A percentile compares a stretch with the other conserved stretches of the same genome.
Conservation (phyloP, 2,797 vertebrate genomes). For the Karalla daura region DNA sequence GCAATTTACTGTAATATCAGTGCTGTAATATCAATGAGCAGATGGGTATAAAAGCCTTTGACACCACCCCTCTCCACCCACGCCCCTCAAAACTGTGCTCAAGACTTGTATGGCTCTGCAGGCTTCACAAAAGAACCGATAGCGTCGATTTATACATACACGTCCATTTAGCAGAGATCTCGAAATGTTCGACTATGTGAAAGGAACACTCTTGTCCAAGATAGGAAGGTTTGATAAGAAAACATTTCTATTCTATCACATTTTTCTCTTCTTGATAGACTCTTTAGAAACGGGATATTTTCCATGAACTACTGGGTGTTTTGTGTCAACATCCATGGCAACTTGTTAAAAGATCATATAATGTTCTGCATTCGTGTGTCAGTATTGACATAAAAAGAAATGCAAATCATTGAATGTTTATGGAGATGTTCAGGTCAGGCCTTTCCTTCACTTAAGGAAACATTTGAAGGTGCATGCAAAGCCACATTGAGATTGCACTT, state of each 20-base stretch:
- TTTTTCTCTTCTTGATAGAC: background rate
- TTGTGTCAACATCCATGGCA: background rate
- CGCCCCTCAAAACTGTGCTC: background rate
- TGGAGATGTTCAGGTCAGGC: background rate
- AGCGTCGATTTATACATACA: background rate
- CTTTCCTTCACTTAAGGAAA: background rate
- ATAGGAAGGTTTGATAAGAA: background rate
- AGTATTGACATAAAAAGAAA: no score
- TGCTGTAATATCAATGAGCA: slow-evolving; percentile 25
- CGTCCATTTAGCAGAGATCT: slow-evolving; percentile 2
- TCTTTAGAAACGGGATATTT: background rate
- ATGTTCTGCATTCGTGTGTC: background rate
- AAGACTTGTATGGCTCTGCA: background rate
- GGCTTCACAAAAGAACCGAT: background rate
- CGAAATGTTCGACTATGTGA: background rate
- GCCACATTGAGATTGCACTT: background rate
- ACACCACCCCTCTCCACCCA: background rate
- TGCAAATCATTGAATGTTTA: no score
- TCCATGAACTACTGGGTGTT: background rate
- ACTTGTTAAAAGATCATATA: background rate
- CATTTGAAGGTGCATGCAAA: background rate
- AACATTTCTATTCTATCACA: background rate
- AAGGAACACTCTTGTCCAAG: background rate
- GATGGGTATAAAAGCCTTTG: slow-evolving; percentile 34
- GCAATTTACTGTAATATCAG: slow-evolving; percentile 37